phyloP scores from a whole-genome alignment of 2,888 invertebrate genomes.

The Glaucopsyche alexis region DNA sequence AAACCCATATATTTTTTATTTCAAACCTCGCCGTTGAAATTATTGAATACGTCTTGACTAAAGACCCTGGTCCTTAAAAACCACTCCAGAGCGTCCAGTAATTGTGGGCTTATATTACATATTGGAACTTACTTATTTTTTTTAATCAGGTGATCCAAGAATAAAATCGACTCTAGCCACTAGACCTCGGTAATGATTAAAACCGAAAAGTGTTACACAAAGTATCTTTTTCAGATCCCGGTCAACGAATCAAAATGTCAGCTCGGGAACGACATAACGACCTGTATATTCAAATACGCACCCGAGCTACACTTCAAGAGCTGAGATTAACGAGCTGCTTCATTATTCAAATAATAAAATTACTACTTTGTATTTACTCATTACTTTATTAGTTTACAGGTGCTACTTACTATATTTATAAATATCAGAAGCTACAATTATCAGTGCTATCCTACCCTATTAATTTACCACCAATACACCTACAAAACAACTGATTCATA shows the following conservation, averaged over 20 bases:
- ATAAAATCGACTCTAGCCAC: not conserved
- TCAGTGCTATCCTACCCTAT: too few species aligned
- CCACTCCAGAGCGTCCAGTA: too few species aligned
- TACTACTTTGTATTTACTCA: not conserved
- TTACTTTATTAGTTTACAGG: not conserved
- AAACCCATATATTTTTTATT: too few species aligned
- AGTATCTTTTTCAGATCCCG: conserved; percentile 54
- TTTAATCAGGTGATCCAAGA: not conserved
- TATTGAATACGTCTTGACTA: too few species aligned
- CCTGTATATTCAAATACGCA: conserved; percentile 70
- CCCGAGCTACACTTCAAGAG: conserved; percentile 61
- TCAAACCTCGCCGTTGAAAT: too few species aligned
- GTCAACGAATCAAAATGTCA: conserved; percentile 56
- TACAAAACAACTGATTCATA: too few species aligned
- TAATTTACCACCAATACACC: too few species aligned
- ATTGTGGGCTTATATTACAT: too few species aligned
- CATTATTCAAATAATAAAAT: conserved; percentile 3
- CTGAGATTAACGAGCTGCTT: conserved; percentile 15
- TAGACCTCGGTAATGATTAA: conserved; percentile 6
- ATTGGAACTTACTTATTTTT: too few species aligned
- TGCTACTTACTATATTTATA: too few species aligned
- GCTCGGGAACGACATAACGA: conserved; percentile 64
- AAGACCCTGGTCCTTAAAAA: too few species aligned
- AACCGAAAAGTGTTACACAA: conserved; percentile 9
- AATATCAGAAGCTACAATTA: too few species aligned